These are phyloP conservation scores for Amblyopsis rosae DNA, from an alignment of 2,113 vertebrate genomes.

Conservation along the genomic window DNA sequence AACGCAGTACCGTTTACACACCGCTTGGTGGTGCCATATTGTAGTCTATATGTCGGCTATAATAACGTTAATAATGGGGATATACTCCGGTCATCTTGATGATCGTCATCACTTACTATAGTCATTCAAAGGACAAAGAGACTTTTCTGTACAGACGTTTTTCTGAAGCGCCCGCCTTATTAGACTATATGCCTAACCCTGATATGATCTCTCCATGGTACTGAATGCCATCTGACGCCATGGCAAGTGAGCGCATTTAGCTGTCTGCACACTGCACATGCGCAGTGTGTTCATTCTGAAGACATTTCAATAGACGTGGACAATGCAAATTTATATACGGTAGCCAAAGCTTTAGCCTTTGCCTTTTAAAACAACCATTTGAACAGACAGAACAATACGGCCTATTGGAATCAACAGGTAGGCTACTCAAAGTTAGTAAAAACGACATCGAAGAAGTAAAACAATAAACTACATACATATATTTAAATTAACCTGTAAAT, in stretches of 20 bases:
- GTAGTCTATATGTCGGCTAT: background rate
- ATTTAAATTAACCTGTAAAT: too few species aligned
- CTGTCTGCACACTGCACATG: background rate
- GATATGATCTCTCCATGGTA: constrained; percentile 57
- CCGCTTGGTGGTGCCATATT: constrained; percentile 66
- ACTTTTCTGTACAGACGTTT: constrained; percentile 32
- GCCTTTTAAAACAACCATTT: too few species aligned
- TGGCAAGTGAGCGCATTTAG: background rate
- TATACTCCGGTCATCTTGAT: background rate
- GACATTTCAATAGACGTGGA: too few species aligned
- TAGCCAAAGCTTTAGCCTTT: too few species aligned
- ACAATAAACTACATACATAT: too few species aligned
- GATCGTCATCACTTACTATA: too few species aligned
- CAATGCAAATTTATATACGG: too few species aligned
- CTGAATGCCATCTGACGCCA: constrained; percentile 34
- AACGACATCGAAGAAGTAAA: too few species aligned
- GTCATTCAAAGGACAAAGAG: too few species aligned
- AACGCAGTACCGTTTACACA: constrained; percentile 47
- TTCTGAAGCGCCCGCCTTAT: background rate
- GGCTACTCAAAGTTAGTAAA: too few species aligned
- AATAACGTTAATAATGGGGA: background rate
- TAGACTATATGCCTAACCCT: background rate
- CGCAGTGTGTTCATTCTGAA: background rate
- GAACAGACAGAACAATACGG: too few species aligned
- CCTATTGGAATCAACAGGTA: too few species aligned